Conservation (phyloP, 2,888 invertebrate species). For the Schrankia costaestrigalis region DNA sequence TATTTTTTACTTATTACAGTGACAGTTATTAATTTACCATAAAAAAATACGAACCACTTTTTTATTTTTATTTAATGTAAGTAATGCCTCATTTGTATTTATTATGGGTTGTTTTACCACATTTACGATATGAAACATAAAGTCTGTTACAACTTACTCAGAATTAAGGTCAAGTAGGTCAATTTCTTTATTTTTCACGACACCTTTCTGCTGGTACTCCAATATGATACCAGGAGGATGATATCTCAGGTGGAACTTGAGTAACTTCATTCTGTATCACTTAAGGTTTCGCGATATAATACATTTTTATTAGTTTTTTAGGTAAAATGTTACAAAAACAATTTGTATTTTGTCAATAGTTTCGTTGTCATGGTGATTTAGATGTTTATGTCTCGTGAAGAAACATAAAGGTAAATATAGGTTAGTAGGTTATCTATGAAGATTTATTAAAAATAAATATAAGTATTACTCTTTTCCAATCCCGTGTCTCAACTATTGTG, state of each 20-base stretch:
- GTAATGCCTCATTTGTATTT: too few species aligned
- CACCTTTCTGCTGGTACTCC: conserved; percentile 81
- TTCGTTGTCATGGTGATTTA: conserved; percentile 48
- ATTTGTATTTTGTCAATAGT: conserved; percentile 60
- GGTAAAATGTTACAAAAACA: conserved; percentile 40
- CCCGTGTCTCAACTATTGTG: too few species aligned
- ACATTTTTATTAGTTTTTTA: conserved; percentile 30
- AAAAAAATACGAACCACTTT: too few species aligned
- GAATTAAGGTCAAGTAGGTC: conserved; percentile 83
- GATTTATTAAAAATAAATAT: too few species aligned
- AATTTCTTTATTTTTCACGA: conserved; percentile 81
- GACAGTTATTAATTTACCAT: too few species aligned
- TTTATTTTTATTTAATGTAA: too few species aligned
- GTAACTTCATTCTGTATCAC: conserved; percentile 81
- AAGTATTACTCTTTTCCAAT: too few species aligned
- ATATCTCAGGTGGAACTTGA: conserved; percentile 85
- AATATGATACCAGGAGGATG: conserved; percentile 86
- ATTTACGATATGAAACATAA: neutral
- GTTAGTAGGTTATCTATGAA: too few species aligned
- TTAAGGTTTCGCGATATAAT: conserved; percentile 10
- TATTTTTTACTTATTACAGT: too few species aligned
- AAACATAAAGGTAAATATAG: conserved; percentile 9
- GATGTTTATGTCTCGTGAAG: conserved; percentile 19
- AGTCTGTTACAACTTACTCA: conserved; percentile 66
- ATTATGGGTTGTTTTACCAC: neutral